Conservation (phyloP, 2,797 vertebrate species). For the Siniperca scherzeri region DNA sequence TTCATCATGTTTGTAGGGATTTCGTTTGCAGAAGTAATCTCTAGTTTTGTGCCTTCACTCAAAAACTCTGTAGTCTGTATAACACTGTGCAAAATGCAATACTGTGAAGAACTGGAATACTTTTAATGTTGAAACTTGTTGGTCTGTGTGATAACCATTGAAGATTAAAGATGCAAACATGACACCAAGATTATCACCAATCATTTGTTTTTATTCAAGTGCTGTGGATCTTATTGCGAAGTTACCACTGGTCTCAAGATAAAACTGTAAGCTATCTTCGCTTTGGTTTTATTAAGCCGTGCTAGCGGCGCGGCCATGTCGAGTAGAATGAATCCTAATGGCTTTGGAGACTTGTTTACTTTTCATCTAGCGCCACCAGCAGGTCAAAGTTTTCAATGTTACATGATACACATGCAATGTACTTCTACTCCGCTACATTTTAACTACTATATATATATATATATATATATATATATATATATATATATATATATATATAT, state of each 20-base stretch:
- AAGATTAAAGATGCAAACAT: slow-evolving; percentile 71
- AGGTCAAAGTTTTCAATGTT: no score
- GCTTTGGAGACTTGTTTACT: no score
- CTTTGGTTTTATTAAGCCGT: no score
- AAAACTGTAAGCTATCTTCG: no score
- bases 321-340: no score
- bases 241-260: background rate
- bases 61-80: slow-evolving; percentile 73
- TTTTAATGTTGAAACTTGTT: slow-evolving; percentile 62
- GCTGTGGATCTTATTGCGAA: background rate
- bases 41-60: slow-evolving; percentile 84
- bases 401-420: no score
- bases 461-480: no score
- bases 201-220: background rate
- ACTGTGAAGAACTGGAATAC: slow-evolving; percentile 71
- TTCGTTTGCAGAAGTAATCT: slow-evolving; percentile 70
- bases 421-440: no score
- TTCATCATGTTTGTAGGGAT: slow-evolving; percentile 63
- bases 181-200: background rate
- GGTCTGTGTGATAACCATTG: slow-evolving; percentile 66
- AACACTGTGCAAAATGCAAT: slow-evolving; percentile 81
- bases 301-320: no score
- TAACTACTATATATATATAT: no score
- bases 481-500: no score
- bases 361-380: no score